A percentile compares a stretch with the other conserved stretches of the same genome.
phyloP scores from a whole-genome alignment of 2,113 vertebrate genomes.

The Gymnocephalus cernua region DNA sequence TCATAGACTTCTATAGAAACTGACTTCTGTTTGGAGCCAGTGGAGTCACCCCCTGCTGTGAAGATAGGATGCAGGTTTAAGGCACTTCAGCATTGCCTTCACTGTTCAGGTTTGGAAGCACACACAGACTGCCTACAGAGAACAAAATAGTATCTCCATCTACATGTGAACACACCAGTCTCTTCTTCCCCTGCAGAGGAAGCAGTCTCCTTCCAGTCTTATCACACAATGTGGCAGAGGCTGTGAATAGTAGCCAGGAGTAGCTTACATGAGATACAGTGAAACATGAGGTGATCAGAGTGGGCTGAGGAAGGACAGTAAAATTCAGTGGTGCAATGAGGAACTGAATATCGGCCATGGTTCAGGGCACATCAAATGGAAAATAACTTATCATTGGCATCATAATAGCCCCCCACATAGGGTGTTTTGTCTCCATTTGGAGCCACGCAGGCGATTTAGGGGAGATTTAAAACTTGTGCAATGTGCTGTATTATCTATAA shows the following conservation, averaged over 20 bases:
- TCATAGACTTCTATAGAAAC: too few relatives aligned
- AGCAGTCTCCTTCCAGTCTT: constrained; percentile 25
- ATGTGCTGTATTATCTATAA: constrained; percentile 32
- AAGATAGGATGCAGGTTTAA: too few relatives aligned
- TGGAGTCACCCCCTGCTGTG: too few relatives aligned
- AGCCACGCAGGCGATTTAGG: constrained; percentile 48
- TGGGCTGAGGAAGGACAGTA: constrained; percentile 52
- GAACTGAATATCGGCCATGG: constrained; percentile 47
- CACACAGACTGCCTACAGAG: background rate
- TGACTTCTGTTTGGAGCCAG: too few relatives aligned
- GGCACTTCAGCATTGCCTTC: too few relatives aligned
- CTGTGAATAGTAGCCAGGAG: constrained; percentile 64
- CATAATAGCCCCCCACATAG: constrained; percentile 65
- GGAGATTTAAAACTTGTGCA: constrained; percentile 43
- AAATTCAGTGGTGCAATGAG: constrained; percentile 57
- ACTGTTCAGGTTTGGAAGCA: background rate
- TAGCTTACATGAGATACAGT: constrained; percentile 53
- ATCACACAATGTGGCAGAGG: constrained; percentile 15
- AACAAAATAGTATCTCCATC: constrained; percentile 4
- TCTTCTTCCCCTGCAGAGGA: constrained; percentile 6
- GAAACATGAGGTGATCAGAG: constrained; percentile 69
- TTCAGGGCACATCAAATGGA: constrained; percentile 73
- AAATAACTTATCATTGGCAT: constrained; percentile 71
- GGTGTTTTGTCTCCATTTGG: constrained; percentile 74
- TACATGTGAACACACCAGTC: constrained; percentile 1